phyloP scores from a whole-genome alignment of 2,888 invertebrate species.

The Cosmia trapezina region DNA sequence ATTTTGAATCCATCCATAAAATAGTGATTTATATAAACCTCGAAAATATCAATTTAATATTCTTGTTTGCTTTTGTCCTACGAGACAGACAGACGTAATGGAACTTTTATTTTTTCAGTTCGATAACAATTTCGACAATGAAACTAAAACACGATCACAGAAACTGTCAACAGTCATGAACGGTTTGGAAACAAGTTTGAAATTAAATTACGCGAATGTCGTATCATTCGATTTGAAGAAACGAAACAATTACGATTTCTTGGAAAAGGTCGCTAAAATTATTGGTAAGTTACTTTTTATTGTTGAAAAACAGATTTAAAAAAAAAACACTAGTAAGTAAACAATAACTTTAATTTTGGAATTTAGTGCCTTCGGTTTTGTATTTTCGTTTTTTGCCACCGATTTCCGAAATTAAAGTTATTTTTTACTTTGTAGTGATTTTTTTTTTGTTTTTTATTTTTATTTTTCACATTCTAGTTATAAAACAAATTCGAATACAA shows the following conservation, averaged over 20 bases:
- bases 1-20: neutral
- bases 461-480: too few species aligned
- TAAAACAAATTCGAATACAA: too few species aligned
- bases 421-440: too few species aligned
- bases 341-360: too few species aligned
- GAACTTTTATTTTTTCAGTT: conserved; percentile 39
- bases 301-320: too few species aligned
- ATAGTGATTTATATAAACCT: neutral
- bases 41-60: neutral
- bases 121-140: conserved; percentile 24
- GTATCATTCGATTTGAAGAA: conserved; percentile 69
- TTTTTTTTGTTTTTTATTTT: too few species aligned
- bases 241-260: conserved; percentile 55
- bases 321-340: too few species aligned
- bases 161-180: conserved; percentile 70
- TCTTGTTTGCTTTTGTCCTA: neutral
- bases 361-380: too few species aligned
- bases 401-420: too few species aligned
- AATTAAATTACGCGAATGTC: conserved; percentile 72
- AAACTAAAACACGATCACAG: conserved; percentile 58
- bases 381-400: too few species aligned
- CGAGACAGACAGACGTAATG: neutral
- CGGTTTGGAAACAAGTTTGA: conserved; percentile 73
- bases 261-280: conserved; percentile 61
- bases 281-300: conserved; percentile 60